phyloP scores from a whole-genome alignment of 2,888 invertebrate genomes.

The Craniophora ligustri region DNA sequence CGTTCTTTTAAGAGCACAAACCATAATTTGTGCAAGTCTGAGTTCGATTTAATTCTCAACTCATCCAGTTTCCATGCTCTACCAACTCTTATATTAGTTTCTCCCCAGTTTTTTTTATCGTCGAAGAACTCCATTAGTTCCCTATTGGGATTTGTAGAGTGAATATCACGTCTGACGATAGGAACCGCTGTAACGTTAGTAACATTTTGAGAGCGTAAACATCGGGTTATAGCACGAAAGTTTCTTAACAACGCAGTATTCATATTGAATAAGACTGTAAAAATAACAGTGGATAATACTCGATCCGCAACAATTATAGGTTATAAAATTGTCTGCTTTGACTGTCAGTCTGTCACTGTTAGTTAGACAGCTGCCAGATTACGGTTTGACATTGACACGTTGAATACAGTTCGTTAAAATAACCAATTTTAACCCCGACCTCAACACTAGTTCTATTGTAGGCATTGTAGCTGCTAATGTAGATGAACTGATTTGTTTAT shows the following conservation, averaged over 20 bases:
- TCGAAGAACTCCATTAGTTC: slow-evolving; percentile 97
- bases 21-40: slow-evolving; percentile 99
- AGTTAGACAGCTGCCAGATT: too few relatives aligned
- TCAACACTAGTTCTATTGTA: too few relatives aligned
- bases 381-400: too few relatives aligned
- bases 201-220: slow-evolving; percentile 62
- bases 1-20: slow-evolving; percentile 96
- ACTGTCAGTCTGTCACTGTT: too few relatives aligned
- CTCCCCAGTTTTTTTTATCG: slow-evolving; percentile 94
- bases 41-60: slow-evolving; percentile 97
- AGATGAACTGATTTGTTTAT: too few relatives aligned
- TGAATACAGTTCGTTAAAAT: too few relatives aligned
- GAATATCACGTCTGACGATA: slow-evolving; percentile 60
- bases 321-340: too few relatives aligned
- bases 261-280: slow-evolving; percentile 52
- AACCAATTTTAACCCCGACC: too few relatives aligned
- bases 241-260: slow-evolving; percentile 57
- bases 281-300: too few relatives aligned
- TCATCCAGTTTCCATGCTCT: slow-evolving; percentile 97
- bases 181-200: slow-evolving; percentile 48
- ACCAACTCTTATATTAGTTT: slow-evolving; percentile 92
- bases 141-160: slow-evolving; percentile 74
- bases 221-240: slow-evolving; percentile 54
- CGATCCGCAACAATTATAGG: too few relatives aligned
- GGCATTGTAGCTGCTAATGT: too few relatives aligned